Conservation (phyloP, 2,797 vertebrate species). For the Takifugu ocellatus region DNA sequence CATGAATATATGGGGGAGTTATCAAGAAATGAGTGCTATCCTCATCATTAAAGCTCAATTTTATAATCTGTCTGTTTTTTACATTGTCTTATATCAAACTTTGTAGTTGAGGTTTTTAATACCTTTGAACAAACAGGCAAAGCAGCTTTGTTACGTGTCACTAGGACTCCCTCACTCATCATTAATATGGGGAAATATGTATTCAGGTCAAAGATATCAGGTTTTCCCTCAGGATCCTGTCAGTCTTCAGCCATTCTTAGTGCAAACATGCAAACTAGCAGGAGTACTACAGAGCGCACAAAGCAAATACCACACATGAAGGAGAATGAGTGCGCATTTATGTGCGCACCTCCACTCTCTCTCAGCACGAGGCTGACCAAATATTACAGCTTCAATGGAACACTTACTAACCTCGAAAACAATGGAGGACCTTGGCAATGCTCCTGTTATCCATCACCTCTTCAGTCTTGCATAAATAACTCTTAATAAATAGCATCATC, state of each 20-base stretch:
- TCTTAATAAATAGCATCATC: conserved; percentile 71
- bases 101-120: conserved; percentile 55
- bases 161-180: conserved; percentile 60
- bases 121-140: conserved; percentile 67
- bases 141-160: conserved; percentile 64
- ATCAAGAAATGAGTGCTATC: no score
- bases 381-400: conserved; percentile 36
- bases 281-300: conserved; percentile 39
- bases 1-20: no score
- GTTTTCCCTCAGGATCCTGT: conserved; percentile 57
- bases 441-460: conserved; percentile 71
- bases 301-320: conserved; percentile 4
- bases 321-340: conserved; percentile 8
- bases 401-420: conserved; percentile 61
- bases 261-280: conserved; percentile 62
- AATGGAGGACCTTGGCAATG: conserved; percentile 62
- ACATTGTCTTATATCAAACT: conserved; percentile 26
- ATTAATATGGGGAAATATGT: conserved; percentile 72
- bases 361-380: conserved; percentile 32
- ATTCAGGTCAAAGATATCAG: conserved; percentile 70
- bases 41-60: no score
- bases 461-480: conserved; percentile 73
- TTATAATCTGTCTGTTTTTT: no score
- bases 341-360: conserved; percentile 13
- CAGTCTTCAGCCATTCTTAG: conserved; percentile 51